Evolutionary conservation across 2,888 invertebrate genomes (phyloP).

Genomic region (Mallateleia sp.): DNA sequence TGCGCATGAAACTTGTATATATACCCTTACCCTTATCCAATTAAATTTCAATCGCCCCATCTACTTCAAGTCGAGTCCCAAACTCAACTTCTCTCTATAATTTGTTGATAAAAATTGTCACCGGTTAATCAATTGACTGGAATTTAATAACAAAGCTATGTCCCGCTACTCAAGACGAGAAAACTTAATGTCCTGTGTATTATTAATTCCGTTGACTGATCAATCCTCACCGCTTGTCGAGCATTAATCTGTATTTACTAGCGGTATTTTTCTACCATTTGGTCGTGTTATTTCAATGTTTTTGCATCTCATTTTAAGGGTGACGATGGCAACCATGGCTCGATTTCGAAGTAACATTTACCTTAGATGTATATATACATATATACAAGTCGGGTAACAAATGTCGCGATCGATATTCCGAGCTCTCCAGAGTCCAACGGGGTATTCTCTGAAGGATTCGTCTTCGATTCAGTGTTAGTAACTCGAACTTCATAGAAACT

Average conservation of each 20-base stretch:
- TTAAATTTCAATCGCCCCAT: slow-evolving; percentile 37
- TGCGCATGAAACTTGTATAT: slow-evolving; percentile 17
- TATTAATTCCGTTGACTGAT: neutral
- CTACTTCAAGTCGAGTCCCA: slow-evolving; percentile 1
- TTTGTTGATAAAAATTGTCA: slow-evolving; percentile 2
- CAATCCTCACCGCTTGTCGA: neutral
- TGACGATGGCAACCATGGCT: slow-evolving; percentile 37
- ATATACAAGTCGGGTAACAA: slow-evolving; percentile 65
- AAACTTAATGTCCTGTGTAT: no score
- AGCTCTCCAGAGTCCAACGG: slow-evolving; percentile 64
- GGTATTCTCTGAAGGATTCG: slow-evolving; percentile 66
- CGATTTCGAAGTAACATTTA: slow-evolving; percentile 63
- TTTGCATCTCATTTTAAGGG: slow-evolving; percentile 37
- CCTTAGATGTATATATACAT: slow-evolving; percentile 48
- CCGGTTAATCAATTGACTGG: neutral
- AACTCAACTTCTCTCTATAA: neutral
- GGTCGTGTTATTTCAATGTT: slow-evolving; percentile 15
- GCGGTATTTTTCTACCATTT: neutral
- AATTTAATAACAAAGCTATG: neutral
- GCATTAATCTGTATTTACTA: neutral
- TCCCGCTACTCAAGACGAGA: no score
- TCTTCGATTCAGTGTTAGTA: slow-evolving; percentile 51
- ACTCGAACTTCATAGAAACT: slow-evolving; percentile 52
- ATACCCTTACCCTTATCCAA: slow-evolving; percentile 22
- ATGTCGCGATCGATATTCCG: slow-evolving; percentile 77